phyloP scores from a whole-genome alignment of 2,888 invertebrate genomes.

The Adineta ricciae region DNA sequence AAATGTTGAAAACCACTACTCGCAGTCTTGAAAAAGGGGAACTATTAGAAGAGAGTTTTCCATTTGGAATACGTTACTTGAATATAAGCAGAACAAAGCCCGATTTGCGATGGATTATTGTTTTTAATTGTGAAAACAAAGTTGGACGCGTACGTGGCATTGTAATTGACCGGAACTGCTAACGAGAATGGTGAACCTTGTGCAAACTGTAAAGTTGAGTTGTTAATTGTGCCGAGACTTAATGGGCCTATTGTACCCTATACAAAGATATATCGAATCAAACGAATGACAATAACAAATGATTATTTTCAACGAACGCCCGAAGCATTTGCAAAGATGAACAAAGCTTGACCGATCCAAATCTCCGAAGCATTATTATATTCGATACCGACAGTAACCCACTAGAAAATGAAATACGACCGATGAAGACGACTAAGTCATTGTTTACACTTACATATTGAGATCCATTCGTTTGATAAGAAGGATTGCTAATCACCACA shows the following conservation, averaged over 20 bases:
- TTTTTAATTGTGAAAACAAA: slow-evolving; percentile 18
- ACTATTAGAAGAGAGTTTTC: too few species aligned
- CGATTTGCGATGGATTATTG: not conserved
- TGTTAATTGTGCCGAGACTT: not conserved
- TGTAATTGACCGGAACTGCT: not conserved
- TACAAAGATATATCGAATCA: not conserved
- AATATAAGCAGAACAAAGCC: slow-evolving; percentile 5
- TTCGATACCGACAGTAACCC: slow-evolving; percentile 47
- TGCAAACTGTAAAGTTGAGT: not conserved
- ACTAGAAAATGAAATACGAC: slow-evolving; percentile 38
- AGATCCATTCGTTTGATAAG: not conserved
- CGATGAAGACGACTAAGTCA: too few species aligned
- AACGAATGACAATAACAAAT: not conserved
- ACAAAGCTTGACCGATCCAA: slow-evolving; percentile 46
- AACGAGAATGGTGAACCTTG: not conserved
- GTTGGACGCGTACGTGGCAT: not conserved
- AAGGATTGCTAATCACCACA: not conserved
- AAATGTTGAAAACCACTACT: not conserved
- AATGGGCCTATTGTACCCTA: not conserved
- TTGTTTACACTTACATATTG: not conserved
- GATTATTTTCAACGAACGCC: not conserved
- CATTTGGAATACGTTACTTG: too few species aligned
- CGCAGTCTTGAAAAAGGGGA: not conserved
- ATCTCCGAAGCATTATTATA: slow-evolving; percentile 42
- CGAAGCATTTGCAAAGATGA: slow-evolving; percentile 35